Base-by-base conservation (phyloP, 2,888 invertebrate species). In the Dasysyrphus tricinctus region DNA sequence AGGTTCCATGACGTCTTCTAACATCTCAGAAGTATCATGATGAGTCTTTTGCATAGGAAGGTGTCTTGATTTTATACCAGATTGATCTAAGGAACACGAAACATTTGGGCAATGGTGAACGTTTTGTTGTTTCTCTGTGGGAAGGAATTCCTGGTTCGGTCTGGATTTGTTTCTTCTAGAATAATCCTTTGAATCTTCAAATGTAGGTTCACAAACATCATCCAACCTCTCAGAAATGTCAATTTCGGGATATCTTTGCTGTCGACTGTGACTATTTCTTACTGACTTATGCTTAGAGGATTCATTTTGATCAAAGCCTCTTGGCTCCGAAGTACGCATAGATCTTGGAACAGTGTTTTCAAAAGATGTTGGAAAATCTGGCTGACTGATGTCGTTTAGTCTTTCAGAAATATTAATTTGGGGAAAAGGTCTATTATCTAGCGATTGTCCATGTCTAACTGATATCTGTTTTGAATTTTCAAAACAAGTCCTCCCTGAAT, bases 181-280 rank as follows among this genome's bases (percentile, higher is more conserved):
- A 49, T 8, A 19, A 0, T 24, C 16, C 3, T 6, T 42, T 32
- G 72, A 63, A 29, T 56, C 56, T 39, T 73, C 65, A 16, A 73
- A 79, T 1, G 65, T 49, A 39, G 79, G 73, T 12, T 65, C 56
- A 16, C 78, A 44, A 37, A 79, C 29, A 29, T 72, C 47, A 0
- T 19, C 19, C 3, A 78, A 11, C 19, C 32, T 51, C 14, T 78
- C 65, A 1, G 37, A 34, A 19, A 42, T 12, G 8, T 67, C 29
- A 3, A 37, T n/a, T 16, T 32, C 34, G 1, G 39, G 44, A 59
- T n/a, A 19, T 63, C n/a, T 44, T 44, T 63, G n/a, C 3, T 29
- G 42, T 44, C 7, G 12, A 14, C 5, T 14, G 6, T 7, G 57
- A 32, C 3, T 42, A 9, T 12, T 14, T 14, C 14, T n/a, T 5